Evolutionary conservation across 2,797 vertebrate genomes (phyloP).

Genomic region (Clarias platycephalus): DNA sequence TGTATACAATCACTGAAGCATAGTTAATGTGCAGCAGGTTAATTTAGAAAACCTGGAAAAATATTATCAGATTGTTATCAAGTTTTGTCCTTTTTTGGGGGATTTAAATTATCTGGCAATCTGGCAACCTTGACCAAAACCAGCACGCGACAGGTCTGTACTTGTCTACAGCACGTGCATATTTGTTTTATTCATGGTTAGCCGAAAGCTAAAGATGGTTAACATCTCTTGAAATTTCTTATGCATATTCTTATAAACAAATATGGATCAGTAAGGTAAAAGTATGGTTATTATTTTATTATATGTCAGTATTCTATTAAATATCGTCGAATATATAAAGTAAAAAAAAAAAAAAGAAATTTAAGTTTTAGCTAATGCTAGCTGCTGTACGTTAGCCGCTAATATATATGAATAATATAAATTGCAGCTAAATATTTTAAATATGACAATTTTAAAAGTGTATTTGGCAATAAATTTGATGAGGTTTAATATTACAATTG

Average conservation of each 20-base stretch:
- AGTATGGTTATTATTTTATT: not conserved
- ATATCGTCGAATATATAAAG: not conserved
- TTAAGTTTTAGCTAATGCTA: not conserved
- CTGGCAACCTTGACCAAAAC: conserved; percentile 12
- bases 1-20: not conserved
- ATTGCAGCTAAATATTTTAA: not conserved
- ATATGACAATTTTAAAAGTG: not conserved
- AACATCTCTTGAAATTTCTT: too few relatives aligned
- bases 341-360: not conserved
- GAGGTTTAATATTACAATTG: not conserved
- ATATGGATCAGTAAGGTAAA: not conserved
- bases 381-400: not conserved
- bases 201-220: not conserved
- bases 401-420: not conserved
- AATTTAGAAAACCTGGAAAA: not conserved
- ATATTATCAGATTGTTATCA: not conserved
- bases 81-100: not conserved
- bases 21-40: not conserved
- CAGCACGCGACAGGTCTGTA: not conserved
- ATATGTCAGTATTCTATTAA: not conserved
- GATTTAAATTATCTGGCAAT: not conserved
- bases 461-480: not conserved
- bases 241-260: not conserved
- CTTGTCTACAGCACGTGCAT: not conserved
- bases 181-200: not conserved